A percentile compares a stretch with the other conserved stretches of the same genome.
phyloP scores from a whole-genome alignment of 2,113 vertebrate genomes.

The Odontophorus gujanensis region DNA sequence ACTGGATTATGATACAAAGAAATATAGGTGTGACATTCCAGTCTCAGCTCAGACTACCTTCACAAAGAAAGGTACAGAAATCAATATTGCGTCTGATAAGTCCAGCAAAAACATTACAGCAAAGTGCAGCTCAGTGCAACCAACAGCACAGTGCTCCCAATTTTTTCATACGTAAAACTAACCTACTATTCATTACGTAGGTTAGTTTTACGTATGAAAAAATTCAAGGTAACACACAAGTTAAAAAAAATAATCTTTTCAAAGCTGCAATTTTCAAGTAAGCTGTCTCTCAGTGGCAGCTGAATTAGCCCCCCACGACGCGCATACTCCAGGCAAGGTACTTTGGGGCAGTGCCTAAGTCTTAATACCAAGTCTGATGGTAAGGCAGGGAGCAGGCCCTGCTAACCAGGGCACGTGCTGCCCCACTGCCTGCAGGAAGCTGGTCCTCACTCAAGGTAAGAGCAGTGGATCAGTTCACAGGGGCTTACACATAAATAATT shows the following conservation, averaged over 20 bases:
- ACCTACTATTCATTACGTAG: background rate
- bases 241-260: background rate
- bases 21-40: conserved; percentile 9
- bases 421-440: conserved; percentile 32
- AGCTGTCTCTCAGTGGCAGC: background rate
- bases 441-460: conserved; percentile 46
- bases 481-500: conserved; percentile 17
- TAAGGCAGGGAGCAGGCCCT: background rate
- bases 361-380: background rate
- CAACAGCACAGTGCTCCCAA: background rate
- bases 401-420: background rate
- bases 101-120: conserved; percentile 14
- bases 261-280: background rate
- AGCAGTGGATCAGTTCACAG: background rate
- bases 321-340: background rate
- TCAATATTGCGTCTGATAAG: conserved; percentile 9
- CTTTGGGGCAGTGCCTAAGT: conserved; percentile 23
- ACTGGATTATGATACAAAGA: conserved; percentile 33
- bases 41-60: conserved; percentile 37
- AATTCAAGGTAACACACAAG: background rate
- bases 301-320: background rate
- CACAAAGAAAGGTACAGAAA: conserved; percentile 36
- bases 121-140: background rate
- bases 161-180: too few relatives aligned
- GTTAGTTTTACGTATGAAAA: background rate